Base-by-base conservation (phyloP, 2,113 vertebrate genomes). In the Dendrocopos noguchii region DNA sequence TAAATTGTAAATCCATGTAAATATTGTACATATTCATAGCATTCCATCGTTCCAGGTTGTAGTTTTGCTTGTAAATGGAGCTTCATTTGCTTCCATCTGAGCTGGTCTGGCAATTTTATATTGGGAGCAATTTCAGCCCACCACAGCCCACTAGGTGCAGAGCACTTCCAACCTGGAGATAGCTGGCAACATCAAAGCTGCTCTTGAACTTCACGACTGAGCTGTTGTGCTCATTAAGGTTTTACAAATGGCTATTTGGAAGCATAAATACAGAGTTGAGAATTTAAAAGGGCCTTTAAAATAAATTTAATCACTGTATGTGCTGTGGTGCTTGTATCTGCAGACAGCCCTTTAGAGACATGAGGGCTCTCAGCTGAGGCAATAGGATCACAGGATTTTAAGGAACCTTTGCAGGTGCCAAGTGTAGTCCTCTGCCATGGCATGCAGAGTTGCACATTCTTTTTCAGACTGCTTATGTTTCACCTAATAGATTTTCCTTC, bases 211-310 rank as follows among this genome's bases (percentile, higher is more conserved):
- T 61, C 42, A 34, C 59, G 52, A 57, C 67, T 67, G 42, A 25
- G 56, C 46, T 80, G 63, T 87, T 80, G 71, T 73, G 47, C 34
- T 92, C 65, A 55, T 88, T 92, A 80, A 80, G 71, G 42, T 91
- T 84, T 89, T 84, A 70, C 60, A 66, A 46, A 66, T 60, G 56
- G 36, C 71, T 87, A 20, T 95, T 89, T 87, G 89, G 50, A 89
- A 73, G 52, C 28, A 76, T 73, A 95, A 92, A 87, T 79, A 39
- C 39, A 56, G 39, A 84, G 68, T 57, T 87, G 56, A 63, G 63
- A 87, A 84, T 64, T 47, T 55, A 92, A 81, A 91, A 66, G 36
- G 22, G 33, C 80, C 13, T 84, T 85, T 59, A 83, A 91, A 94
- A 91, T 81, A 71, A 57, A 65, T 36, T 27, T 44, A 65, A 1